Evolutionary conservation across 2,888 invertebrate species (phyloP).

Genomic region (Biston stratarius): DNA sequence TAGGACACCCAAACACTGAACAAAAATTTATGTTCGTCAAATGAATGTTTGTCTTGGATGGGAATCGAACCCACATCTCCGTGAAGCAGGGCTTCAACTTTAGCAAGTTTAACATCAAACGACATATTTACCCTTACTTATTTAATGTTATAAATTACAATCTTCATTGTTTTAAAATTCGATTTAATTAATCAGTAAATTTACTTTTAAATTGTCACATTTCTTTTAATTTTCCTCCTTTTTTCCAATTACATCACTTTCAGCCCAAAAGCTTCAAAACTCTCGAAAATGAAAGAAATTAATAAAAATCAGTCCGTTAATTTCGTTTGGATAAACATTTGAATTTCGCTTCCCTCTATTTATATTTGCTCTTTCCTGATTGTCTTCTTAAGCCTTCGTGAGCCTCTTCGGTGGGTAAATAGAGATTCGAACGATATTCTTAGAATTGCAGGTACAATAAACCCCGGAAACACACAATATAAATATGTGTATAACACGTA

Average conservation of each 20-base stretch:
- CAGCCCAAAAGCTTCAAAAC: conserved; percentile 21
- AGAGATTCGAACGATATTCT: conserved; percentile 11
- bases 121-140: no score
- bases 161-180: no score
- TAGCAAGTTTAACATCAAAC: no score
- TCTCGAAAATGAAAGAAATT: conserved; percentile 25
- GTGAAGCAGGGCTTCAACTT: no score
- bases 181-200: no score
- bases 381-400: conserved; percentile 38
- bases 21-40: no score
- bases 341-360: conserved; percentile 37
- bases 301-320: conserved; percentile 30
- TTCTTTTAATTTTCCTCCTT: neutral
- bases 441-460: conserved; percentile 4
- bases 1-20: no score
- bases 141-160: no score
- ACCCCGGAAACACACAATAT: neutral
- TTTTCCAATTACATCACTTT: neutral
- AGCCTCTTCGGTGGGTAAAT: conserved; percentile 19
- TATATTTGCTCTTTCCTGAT: conserved; percentile 46
- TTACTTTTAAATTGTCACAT: no score
- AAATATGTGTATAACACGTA: no score
- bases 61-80: no score
- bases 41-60: no score
- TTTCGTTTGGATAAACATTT: conserved; percentile 37